Evolutionary conservation across 2,888 invertebrate species (phyloP).

Genomic region (Digitonthophagus gazella): DNA sequence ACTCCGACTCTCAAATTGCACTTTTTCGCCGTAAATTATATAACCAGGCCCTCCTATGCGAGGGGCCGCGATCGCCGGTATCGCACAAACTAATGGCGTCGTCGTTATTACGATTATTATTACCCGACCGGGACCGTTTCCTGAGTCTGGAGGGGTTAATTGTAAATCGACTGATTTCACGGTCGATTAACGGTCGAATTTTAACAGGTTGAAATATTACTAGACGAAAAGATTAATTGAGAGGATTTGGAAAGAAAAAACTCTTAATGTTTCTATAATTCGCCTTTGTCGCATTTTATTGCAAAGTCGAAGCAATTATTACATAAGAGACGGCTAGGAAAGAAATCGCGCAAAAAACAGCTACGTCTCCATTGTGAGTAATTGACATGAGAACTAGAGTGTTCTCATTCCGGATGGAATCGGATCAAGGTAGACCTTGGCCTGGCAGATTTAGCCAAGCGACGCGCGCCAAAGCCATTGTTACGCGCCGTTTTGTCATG

Average conservation of each 20-base stretch:
- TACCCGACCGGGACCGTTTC: conserved; percentile 1
- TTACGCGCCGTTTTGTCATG: conserved; percentile 36
- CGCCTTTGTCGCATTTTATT: not conserved
- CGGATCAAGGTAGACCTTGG: conserved; percentile 45
- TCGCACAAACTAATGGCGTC: not conserved
- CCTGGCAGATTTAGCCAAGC: conserved; percentile 42
- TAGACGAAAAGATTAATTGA: not conserved
- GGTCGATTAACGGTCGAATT: not conserved
- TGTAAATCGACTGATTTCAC: not conserved
- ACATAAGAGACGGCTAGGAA: not conserved
- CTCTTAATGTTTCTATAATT: not conserved
- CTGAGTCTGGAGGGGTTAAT: not conserved
- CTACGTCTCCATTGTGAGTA: conserved; percentile 32
- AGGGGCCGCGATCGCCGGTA: not conserved
- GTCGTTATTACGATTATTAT: not conserved
- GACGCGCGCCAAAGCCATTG: conserved; percentile 40
- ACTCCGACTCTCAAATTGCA: conserved; percentile 13
- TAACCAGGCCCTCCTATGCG: not conserved
- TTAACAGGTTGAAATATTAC: not conserved
- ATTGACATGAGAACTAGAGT: conserved; percentile 47
- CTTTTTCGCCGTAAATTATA: conserved; percentile 13
- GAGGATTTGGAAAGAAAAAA: not conserved
- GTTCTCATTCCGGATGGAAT: conserved; percentile 45
- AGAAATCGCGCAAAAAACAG: conserved; percentile 14
- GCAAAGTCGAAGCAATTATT: not conserved